phyloP scores from a whole-genome alignment of 23 tunicate genomes.

The Halocynthia aurantium region DNA sequence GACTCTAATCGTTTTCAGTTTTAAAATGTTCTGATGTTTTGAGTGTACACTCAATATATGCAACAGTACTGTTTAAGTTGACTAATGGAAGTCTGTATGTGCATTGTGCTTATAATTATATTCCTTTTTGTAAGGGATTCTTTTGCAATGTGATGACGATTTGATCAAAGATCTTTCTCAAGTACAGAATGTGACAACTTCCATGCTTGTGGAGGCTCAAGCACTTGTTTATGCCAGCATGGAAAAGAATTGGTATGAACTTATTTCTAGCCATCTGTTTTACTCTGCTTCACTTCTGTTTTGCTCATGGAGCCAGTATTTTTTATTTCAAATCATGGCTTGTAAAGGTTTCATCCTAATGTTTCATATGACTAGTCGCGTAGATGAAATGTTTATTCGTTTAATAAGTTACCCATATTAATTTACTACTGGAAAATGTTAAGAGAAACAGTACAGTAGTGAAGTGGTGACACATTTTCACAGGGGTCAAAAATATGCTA shows the following conservation, averaged over 20 bases:
- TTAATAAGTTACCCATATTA: too few relatives aligned
- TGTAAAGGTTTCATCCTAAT: too few relatives aligned
- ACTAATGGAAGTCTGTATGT: background rate
- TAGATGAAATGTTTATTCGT: too few relatives aligned
- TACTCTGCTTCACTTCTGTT: too few relatives aligned
- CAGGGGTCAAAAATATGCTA: slow-evolving; percentile 54
- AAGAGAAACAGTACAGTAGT: too few relatives aligned
- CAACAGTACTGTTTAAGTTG: background rate
- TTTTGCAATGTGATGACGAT: slow-evolving; percentile 68
- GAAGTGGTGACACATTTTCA: background rate
- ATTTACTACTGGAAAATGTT: too few relatives aligned
- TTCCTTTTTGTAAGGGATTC: slow-evolving; percentile 27
- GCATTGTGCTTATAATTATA: background rate
- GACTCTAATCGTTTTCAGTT: background rate
- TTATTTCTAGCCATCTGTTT: too few relatives aligned
- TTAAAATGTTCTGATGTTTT: background rate
- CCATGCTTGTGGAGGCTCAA: slow-evolving; percentile 57
- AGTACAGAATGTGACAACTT: slow-evolving; percentile 60
- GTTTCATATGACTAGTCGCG: too few relatives aligned
- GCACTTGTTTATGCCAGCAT: slow-evolving; percentile 44
- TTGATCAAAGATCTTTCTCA: slow-evolving; percentile 44
- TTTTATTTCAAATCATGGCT: too few relatives aligned
- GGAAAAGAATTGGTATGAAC: slow-evolving; percentile 70
- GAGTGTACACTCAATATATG: background rate
- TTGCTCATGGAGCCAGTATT: too few relatives aligned